Evolutionary conservation across 2,113 vertebrate genomes (phyloP), one percentile per base, ranked within the genome.

Genomic region (Myxocyprinus asiaticus): DNA sequence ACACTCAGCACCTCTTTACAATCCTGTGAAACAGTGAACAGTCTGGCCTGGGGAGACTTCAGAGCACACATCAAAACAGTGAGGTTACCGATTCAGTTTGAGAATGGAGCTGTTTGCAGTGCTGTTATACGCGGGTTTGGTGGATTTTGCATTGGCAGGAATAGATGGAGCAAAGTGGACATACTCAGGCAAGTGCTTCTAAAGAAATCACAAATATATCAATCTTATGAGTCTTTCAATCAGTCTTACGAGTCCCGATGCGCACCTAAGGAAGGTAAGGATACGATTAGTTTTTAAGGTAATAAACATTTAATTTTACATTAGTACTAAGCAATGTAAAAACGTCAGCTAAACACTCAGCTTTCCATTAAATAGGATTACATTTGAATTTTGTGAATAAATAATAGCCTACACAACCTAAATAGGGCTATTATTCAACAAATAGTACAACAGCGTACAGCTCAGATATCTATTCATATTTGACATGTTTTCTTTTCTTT

Each of bases 121-220:
- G 67, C 59, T 90, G 8, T 43, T 90, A 80, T 76, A 74, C 43
- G 76, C 83, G 7, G 4, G 86, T 77, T 69, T 86, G 45, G 7
- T 90, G 10, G 74, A 22, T 4, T 71, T 82, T 4, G 85, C 77
- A 47, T 65, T 22, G 53, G 88, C 90, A 50, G 85, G 67, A 53
- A 84, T 85, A 33, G 83, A 86, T 76, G 88, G 79, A 6, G 88
- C 91, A 17, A 92, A 91, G 71, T 94, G 93, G 93, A 92, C 93
- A 43, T 93, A 94, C 78, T 83, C 74, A 87, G 93, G 93, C 91
- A 87, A 69, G 87, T 14, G 43, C 15, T 47, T 33, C 4, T n/a
- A 15, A n/a, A 0, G 6, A 15, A 7, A 15, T 5, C 6, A 58
- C 5, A 58, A 15, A 58, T 6, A 14, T 7, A 3, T n/a, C n/a